A percentile compares a stretch with the other conserved stretches of the same genome.
Conservation (phyloP, 2,797 vertebrate species). For the Micrastur ruficollis region DNA sequence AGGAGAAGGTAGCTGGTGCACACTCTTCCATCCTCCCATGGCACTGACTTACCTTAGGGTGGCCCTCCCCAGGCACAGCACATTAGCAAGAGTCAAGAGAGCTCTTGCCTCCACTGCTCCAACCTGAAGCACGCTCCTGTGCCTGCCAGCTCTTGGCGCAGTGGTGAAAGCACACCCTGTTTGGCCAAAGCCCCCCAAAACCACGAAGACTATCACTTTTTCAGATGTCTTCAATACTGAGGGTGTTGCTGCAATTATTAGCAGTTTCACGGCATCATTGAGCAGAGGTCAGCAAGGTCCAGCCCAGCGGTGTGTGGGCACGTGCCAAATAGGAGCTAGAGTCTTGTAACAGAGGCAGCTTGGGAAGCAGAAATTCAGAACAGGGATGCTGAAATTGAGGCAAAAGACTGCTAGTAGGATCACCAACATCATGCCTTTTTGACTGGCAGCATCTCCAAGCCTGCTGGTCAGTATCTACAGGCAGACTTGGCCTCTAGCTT, state of each 20-base stretch:
- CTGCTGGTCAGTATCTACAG: neutral
- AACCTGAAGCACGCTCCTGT: neutral
- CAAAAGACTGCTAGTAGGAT: neutral
- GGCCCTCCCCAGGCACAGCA: fast-evolving
- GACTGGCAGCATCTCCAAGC: neutral
- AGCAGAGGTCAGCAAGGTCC: neutral
- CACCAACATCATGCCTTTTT: fast-evolving
- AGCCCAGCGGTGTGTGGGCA: fast-evolving
- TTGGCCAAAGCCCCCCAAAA: neutral
- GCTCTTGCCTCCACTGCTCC: neutral
- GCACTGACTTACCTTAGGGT: neutral
- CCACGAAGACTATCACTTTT: fast-evolving
- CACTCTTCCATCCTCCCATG: neutral
- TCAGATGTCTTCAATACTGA: neutral
- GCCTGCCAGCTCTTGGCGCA: neutral
- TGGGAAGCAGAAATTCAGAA: neutral
- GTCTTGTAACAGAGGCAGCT: neutral
- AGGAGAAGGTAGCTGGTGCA: neutral
- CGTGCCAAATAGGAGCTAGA: neutral
- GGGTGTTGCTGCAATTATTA: fast-evolving
- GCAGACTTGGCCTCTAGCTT: too few species aligned
- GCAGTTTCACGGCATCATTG: fast-evolving
- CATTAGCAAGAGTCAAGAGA: fast-evolving
- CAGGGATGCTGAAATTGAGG: neutral
- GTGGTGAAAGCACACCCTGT: neutral